These are phyloP conservation scores for Heterocephalus glaber DNA, from an alignment of 2,113 vertebrate genomes.

Conservation along the genomic window DNA sequence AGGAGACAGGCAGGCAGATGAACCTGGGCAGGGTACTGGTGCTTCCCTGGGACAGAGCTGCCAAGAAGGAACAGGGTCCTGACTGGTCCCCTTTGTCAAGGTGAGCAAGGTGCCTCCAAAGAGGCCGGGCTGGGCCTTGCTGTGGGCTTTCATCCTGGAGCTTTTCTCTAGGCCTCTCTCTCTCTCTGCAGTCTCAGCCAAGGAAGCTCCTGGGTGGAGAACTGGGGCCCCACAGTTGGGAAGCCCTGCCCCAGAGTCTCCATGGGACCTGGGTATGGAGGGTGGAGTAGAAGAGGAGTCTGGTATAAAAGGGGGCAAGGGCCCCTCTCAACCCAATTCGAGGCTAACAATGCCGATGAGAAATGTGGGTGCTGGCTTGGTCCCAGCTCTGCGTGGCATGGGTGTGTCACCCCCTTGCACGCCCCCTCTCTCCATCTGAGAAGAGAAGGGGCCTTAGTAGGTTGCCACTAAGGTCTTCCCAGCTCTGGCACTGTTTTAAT, in stretches of 20 bases:
- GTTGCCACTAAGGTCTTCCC: neutral
- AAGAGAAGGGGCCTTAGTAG: neutral
- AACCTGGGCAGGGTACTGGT: neutral
- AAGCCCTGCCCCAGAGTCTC: neutral
- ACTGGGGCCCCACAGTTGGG: neutral
- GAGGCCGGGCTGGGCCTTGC: neutral
- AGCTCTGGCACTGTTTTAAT: accelerated
- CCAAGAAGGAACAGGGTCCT: neutral
- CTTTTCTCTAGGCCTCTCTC: neutral
- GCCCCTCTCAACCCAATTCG: neutral
- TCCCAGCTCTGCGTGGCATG: neutral
- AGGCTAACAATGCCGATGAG: neutral
- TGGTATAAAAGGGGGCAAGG: neutral
- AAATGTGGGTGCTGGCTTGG: accelerated
- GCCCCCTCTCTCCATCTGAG: neutral
- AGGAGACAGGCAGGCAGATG: accelerated
- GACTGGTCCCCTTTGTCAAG: neutral
- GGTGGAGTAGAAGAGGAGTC: neutral
- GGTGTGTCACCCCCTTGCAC: neutral
- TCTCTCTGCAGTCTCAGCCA: neutral
- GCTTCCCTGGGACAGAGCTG: neutral
- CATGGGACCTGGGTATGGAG: neutral
- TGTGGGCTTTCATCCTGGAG: neutral
- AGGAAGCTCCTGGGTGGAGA: neutral
- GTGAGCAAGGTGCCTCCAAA: neutral